Conservation (phyloP, 2,113 vertebrate species). For the Leucopternis melanops region DNA sequence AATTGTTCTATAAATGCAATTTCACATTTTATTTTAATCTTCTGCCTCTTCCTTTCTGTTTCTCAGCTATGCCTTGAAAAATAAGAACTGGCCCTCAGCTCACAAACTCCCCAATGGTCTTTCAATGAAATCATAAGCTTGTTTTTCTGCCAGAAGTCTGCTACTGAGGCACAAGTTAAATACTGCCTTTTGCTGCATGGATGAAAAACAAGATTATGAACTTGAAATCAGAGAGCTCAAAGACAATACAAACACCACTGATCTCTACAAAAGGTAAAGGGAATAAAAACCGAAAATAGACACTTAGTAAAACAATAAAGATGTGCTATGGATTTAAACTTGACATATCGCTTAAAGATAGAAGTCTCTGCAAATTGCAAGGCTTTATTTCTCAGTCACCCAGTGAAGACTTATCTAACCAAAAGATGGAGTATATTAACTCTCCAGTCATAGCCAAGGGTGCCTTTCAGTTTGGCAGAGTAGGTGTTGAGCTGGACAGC, state of each 20-base stretch:
- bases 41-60: neutral
- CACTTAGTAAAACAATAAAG: neutral
- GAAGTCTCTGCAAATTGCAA: neutral
- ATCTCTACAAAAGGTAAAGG: neutral
- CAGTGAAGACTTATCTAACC: neutral
- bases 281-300: neutral
- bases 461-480: neutral
- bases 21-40: neutral
- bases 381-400: neutral
- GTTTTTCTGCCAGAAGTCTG: neutral
- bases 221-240: neutral
- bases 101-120: neutral
- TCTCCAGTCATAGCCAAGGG: neutral
- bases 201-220: neutral
- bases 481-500: neutral
- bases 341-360: neutral
- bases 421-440: neutral
- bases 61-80: neutral
- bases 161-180: neutral
- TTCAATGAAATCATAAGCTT: neutral
- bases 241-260: neutral
- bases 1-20: neutral
- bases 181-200: neutral
- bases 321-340: neutral
- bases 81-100: neutral